Evolutionary conservation across 2,113 vertebrate species (phyloP).

Genomic region (Neotoma lepida): DNA sequence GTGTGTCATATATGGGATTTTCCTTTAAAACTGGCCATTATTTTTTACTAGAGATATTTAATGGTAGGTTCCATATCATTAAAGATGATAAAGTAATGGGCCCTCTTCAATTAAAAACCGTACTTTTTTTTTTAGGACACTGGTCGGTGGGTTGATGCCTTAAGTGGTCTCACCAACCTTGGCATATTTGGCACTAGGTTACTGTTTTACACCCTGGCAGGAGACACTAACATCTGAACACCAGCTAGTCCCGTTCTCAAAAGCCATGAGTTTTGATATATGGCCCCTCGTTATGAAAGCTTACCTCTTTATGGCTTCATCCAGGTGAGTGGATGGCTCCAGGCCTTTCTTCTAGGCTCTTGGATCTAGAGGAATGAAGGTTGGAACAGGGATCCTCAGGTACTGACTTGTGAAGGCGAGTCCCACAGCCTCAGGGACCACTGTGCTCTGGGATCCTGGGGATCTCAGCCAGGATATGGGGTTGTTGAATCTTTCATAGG

Average conservation of each 20-base stretch:
- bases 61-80: neutral
- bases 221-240: neutral
- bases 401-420: constrained; percentile 58
- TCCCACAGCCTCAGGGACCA: constrained; percentile 20
- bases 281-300: constrained; percentile 66
- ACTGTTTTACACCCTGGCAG: neutral
- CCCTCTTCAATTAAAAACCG: constrained; percentile 7
- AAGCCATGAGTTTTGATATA: constrained; percentile 59
- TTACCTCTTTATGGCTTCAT: constrained; percentile 43
- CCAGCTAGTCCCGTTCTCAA: constrained; percentile 56
- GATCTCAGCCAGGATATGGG: neutral
- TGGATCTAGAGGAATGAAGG: constrained; percentile 35
- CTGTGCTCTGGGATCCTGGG: neutral
- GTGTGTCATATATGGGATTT: neutral
- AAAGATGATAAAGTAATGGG: neutral
- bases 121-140: neutral
- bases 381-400: constrained; percentile 17
- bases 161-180: neutral
- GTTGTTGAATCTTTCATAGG: constrained; percentile 34
- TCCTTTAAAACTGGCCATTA: neutral
- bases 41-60: constrained; percentile 32
- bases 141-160: neutral
- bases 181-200: constrained; percentile 8
- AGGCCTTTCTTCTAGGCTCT: constrained; percentile 57
- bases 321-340: constrained; percentile 52